Base-by-base conservation (phyloP, 2,888 invertebrate genomes). In the Trichopria drosophilae region DNA sequence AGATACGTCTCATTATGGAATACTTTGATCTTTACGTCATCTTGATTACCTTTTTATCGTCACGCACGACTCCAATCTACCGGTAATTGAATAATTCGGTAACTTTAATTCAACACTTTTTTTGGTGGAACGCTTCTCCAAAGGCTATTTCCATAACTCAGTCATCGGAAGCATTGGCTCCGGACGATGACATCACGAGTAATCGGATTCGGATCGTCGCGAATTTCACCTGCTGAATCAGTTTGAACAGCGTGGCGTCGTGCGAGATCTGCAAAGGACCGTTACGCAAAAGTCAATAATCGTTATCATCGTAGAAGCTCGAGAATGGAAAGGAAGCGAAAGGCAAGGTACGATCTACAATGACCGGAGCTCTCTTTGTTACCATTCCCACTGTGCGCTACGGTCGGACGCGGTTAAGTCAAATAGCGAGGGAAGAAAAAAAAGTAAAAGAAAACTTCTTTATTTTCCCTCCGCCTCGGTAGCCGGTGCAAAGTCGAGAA, bases 321-420 rank as follows among this genome's bases (percentile, higher is more conserved):
- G 16, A 31, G 32, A 35, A 52, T 52, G 36, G 43, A 52, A 45
- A 32, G 49, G 36, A 49, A 53, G 44, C 40, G 37, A n/a, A n/a
- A n/a, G 57, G 47, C 49, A 39, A 53, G 52, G 61, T 58, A 61
- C 52, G 54, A 51, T 59, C 40, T 49, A 42, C 46, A 41, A 51
- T 56, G 59, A 48, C 48, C 55, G 53, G 58, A 57, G 29, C 51
- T 55, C 47, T 52, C 57, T 62, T 55, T 49, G 54, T 55, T 47
- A 51, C 41, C 48, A 47, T 51, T 51, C 45, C 44, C 49, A 23
- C 44, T 29, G 22, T 36, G n/a, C n/a, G n/a, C n/a, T n/a, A n/a
- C n/a, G 34, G 28, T 31, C 44, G 35, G 24, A 49, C 46, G 44
- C 53, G 51, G 44, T 53, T 53, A 49, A n/a, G 43, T 46, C 26